These are phyloP conservation scores for Lasioglossum baleicum DNA, from an alignment of 1,140 invertebrate genomes.

Conservation along the genomic window DNA sequence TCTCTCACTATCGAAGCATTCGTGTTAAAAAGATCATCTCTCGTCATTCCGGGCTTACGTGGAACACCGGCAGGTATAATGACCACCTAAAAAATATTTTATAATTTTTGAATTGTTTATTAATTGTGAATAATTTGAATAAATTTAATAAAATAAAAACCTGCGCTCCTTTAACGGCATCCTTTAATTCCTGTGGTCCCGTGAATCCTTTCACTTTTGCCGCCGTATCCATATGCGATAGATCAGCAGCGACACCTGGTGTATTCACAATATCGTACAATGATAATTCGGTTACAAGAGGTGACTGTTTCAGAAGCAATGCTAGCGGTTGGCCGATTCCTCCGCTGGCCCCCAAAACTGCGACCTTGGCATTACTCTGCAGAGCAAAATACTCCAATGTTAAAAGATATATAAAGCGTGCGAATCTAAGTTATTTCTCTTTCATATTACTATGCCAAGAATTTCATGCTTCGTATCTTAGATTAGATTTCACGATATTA, in stretches of 20 bases:
- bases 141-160: too few species aligned
- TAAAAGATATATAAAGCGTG: too few species aligned
- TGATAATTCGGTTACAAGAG: slow-evolving; percentile 90
- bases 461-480: too few species aligned
- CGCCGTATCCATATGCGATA: slow-evolving; percentile 97
- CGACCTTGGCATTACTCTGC: slow-evolving; percentile 92
- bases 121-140: too few species aligned
- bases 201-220: slow-evolving; percentile 91
- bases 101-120: too few species aligned
- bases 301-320: slow-evolving; percentile 94
- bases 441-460: too few species aligned
- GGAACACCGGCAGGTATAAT: slow-evolving; percentile 99
- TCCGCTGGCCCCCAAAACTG: slow-evolving; percentile 96
- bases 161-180: slow-evolving; percentile 81
- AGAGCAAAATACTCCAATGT: too few species aligned
- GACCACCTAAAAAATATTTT: slow-evolving; percentile 85
- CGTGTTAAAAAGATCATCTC: slow-evolving; percentile 99
- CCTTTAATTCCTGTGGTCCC: slow-evolving; percentile 80
- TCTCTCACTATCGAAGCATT: slow-evolving; percentile 98
- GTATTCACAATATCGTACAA: slow-evolving; percentile 98
- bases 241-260: slow-evolving; percentile 97
- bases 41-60: slow-evolving; percentile 96
- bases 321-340: slow-evolving; percentile 99
- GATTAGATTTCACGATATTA: too few species aligned
- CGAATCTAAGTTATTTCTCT: too few species aligned